Evolutionary conservation across 2,888 invertebrate species (phyloP).

Genomic region (Tetanocera ferruginea): DNA sequence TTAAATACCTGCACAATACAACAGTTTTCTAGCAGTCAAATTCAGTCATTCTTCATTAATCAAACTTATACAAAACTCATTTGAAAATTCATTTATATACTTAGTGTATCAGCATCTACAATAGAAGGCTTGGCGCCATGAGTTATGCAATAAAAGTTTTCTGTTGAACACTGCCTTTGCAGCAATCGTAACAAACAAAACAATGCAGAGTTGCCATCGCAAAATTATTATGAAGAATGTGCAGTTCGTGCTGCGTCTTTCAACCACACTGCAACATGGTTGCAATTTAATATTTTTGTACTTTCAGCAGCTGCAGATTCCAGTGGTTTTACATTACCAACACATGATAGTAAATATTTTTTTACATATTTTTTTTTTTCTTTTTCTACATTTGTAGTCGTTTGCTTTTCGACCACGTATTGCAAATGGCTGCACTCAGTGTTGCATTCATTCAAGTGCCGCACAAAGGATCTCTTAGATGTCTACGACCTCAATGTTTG

Average conservation of each 20-base stretch:
- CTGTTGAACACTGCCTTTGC: too few relatives aligned
- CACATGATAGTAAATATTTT: not conserved
- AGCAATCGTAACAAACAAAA: too few relatives aligned
- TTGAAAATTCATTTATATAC: too few relatives aligned
- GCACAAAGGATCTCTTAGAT: conserved; percentile 11
- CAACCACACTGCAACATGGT: not conserved
- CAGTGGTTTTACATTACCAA: not conserved
- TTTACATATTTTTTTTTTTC: too few relatives aligned
- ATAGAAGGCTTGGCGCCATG: not conserved
- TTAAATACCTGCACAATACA: too few relatives aligned
- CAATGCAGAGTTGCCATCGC: too few relatives aligned
- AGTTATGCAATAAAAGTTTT: not conserved
- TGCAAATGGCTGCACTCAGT: conserved; percentile 2
- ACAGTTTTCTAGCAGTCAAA: too few relatives aligned
- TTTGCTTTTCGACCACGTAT: conserved; percentile 7
- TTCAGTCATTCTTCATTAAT: too few relatives aligned
- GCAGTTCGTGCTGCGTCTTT: too few relatives aligned
- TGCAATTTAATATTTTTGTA: conserved; percentile 1
- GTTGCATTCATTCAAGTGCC: conserved; percentile 15
- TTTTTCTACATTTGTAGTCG: not conserved
- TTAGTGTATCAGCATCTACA: not conserved
- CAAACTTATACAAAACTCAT: too few relatives aligned
- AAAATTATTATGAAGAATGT: too few relatives aligned
- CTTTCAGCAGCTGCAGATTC: not conserved
- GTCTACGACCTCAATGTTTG: conserved; percentile 31